These are phyloP conservation scores for Triplophysa bombifrons DNA, from an alignment of 2,797 vertebrate genomes.

Conservation along the genomic window DNA sequence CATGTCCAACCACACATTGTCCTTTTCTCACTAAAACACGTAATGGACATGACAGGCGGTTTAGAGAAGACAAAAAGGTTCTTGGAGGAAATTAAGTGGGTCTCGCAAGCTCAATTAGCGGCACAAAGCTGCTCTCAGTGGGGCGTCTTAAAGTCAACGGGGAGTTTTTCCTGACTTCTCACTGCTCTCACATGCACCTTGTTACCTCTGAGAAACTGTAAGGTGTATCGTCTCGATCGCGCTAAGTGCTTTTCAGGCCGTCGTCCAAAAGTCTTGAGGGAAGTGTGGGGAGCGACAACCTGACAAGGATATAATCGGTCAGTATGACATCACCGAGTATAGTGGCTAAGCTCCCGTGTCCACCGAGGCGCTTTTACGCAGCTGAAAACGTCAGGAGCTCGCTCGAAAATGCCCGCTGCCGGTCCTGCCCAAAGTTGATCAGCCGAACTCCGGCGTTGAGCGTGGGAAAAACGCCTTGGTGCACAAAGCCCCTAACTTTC, in stretches of 20 bases:
- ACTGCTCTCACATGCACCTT: slow-evolving; percentile 55
- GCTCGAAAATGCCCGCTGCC: too few relatives aligned
- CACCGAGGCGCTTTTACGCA: too few relatives aligned
- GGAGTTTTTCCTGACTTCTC: slow-evolving; percentile 51
- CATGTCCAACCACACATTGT: neutral
- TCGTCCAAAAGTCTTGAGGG: slow-evolving; percentile 53
- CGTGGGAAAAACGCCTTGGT: too few relatives aligned
- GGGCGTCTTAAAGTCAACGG: slow-evolving; percentile 56
- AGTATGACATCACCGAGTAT: slow-evolving; percentile 34
- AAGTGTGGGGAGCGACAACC: slow-evolving; percentile 18
- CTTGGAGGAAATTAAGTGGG: slow-evolving; percentile 37
- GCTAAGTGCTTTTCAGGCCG: slow-evolving; percentile 57
- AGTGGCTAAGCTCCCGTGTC: too few relatives aligned
- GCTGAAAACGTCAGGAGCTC: too few relatives aligned
- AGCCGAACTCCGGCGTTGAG: too few relatives aligned
- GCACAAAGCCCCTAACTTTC: too few relatives aligned
- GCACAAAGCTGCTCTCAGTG: slow-evolving; percentile 43
- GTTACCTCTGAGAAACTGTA: slow-evolving; percentile 49
- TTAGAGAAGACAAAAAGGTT: neutral
- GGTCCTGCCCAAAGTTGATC: too few relatives aligned
- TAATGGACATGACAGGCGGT: slow-evolving; percentile 11
- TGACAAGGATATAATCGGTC: slow-evolving; percentile 38
- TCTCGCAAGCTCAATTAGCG: slow-evolving; percentile 53
- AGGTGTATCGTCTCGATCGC: slow-evolving; percentile 49
- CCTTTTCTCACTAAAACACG: slow-evolving; percentile 3